Evolutionary conservation across 2,113 vertebrate genomes (phyloP).

Genomic region (Pterophyllum scalare): DNA sequence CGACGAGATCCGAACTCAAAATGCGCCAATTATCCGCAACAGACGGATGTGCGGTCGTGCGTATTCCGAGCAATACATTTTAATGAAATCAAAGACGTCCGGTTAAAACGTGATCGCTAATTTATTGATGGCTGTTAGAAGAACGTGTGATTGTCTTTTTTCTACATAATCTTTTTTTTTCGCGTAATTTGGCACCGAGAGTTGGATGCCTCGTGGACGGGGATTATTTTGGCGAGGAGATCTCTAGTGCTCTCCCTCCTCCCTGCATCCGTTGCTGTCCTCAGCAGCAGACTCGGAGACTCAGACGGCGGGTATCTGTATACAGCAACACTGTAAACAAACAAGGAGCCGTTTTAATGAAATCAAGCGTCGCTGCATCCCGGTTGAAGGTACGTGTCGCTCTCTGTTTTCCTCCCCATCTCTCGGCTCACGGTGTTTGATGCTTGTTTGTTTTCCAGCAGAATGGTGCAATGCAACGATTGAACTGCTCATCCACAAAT

Average conservation of each 20-base stretch:
- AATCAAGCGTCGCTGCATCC: slow-evolving; percentile 25
- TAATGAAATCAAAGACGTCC: background rate
- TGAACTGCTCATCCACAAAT: slow-evolving; percentile 41
- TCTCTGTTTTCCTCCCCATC: slow-evolving; percentile 27
- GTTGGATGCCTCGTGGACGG: slow-evolving; percentile 50
- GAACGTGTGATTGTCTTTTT: slow-evolving; percentile 17
- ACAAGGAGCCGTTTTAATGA: slow-evolving; percentile 32
- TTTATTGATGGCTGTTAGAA: background rate
- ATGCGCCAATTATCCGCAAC: slow-evolving; percentile 53
- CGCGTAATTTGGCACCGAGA: slow-evolving; percentile 61
- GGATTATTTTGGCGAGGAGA: slow-evolving; percentile 52
- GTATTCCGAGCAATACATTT: background rate
- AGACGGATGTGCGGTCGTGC: background rate
- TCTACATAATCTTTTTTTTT: slow-evolving; percentile 58
- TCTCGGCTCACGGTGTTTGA: slow-evolving; percentile 42
- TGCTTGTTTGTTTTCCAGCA: slow-evolving; percentile 45
- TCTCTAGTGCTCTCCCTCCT: slow-evolving; percentile 41
- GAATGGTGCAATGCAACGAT: slow-evolving; percentile 81
- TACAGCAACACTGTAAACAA: slow-evolving; percentile 46
- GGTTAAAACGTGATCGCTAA: background rate
- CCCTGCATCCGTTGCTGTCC: slow-evolving; percentile 44
- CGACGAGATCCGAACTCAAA: slow-evolving; percentile 40
- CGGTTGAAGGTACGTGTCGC: slow-evolving; percentile 59
- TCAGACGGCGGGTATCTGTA: slow-evolving; percentile 11
- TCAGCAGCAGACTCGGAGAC: slow-evolving; percentile 34